These are phyloP conservation scores for Thamnophis elegans DNA, from an alignment of 2,797 vertebrate species.

Conservation along the genomic window DNA sequence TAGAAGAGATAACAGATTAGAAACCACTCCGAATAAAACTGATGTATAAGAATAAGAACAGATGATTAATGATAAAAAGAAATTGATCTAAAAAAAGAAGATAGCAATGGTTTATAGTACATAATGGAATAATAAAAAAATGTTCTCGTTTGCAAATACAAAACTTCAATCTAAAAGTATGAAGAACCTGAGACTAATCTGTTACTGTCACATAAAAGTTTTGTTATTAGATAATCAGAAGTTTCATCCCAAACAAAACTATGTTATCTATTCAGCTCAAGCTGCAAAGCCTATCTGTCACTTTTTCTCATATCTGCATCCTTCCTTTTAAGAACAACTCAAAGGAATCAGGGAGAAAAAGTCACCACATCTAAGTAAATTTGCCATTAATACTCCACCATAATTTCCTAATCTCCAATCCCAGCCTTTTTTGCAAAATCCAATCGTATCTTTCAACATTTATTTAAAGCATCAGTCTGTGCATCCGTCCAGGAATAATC, in stretches of 20 bases:
- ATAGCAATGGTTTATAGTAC: neutral
- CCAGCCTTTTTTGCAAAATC: neutral
- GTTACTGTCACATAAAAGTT: neutral
- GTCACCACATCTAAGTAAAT: neutral
- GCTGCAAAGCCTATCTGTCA: neutral
- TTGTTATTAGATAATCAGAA: neutral
- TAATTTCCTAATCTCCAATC: neutral
- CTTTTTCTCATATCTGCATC: neutral
- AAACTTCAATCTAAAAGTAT: neutral
- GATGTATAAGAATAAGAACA: neutral
- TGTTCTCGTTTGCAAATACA: neutral
- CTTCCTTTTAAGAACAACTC: neutral
- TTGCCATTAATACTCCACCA: neutral
- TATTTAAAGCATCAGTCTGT: neutral
- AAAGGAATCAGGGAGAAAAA: neutral
- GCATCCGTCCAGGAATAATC: neutral
- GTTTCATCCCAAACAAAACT: neutral
- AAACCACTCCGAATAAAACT: neutral
- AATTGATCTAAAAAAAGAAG: neutral
- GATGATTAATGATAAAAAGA: neutral
- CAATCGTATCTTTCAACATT: neutral
- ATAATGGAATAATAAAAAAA: neutral
- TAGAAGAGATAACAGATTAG: neutral
- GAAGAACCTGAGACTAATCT: neutral
- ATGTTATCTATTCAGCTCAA: neutral